A percentile compares a stretch with the other conserved stretches of the same genome.
Evolutionary conservation across 1,140 invertebrate genomes (phyloP).

Genomic region (Aphidius ervi): DNA sequence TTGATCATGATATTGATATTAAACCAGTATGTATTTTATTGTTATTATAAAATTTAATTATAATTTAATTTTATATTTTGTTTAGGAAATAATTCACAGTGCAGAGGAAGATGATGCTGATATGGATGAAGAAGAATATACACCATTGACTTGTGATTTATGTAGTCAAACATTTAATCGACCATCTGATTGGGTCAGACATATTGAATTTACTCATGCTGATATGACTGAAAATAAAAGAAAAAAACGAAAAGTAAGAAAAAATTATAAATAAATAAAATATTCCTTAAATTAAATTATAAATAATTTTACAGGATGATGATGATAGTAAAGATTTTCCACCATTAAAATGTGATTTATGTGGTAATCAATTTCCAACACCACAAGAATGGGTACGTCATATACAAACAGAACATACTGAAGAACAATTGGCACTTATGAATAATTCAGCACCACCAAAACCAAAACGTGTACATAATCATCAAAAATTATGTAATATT

Average conservation of each 20-base stretch:
- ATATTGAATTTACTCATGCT: slow-evolving; percentile 68
- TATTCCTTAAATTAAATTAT: not conserved
- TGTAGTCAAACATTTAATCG: slow-evolving; percentile 79
- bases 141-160: slow-evolving; percentile 74
- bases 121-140: slow-evolving; percentile 58
- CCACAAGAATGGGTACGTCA: slow-evolving; percentile 81
- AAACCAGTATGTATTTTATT: slow-evolving; percentile 46
- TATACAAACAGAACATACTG: slow-evolving; percentile 76
- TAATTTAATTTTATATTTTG: slow-evolving; percentile 8
- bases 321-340: slow-evolving; percentile 64
- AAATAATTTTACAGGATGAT: slow-evolving; percentile 46
- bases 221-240: slow-evolving; percentile 60
- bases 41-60: not conserved
- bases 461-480: slow-evolving; percentile 57
- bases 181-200: slow-evolving; percentile 75
- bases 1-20: slow-evolving; percentile 54
- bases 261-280: not conserved
- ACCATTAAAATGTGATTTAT: slow-evolving; percentile 71
- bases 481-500: slow-evolving; percentile 64
- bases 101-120: slow-evolving; percentile 49
- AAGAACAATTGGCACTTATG: slow-evolving; percentile 74
- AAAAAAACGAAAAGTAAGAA: slow-evolving; percentile 53
- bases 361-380: slow-evolving; percentile 74
- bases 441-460: slow-evolving; percentile 67
- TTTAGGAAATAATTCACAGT: slow-evolving; percentile 52